These are phyloP conservation scores for Lasioglossum villosulum DNA, from an alignment of 2,888 invertebrate genomes.

Conservation along the genomic window DNA sequence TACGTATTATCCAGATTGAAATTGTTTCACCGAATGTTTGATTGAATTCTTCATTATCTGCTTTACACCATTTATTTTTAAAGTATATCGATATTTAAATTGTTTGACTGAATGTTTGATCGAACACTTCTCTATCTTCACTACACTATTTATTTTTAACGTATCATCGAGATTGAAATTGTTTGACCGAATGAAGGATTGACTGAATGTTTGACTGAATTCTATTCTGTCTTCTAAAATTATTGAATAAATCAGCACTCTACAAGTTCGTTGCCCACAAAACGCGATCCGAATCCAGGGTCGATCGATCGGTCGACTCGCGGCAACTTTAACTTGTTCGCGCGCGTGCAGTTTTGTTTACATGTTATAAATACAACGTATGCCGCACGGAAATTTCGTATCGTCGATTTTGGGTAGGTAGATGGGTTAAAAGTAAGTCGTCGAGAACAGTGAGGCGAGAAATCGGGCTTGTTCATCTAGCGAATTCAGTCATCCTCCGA, in stretches of 20 bases:
- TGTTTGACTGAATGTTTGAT: no score
- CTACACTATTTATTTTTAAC: no score
- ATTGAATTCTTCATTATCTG: no score
- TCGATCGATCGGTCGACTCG: slow-evolving; percentile 46
- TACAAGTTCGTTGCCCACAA: background rate
- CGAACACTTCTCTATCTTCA: no score
- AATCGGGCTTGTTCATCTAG: slow-evolving; percentile 5
- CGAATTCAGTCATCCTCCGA: background rate
- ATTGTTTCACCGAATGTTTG: background rate
- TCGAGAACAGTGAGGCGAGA: slow-evolving; percentile 15
- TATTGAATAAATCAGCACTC: background rate
- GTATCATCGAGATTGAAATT: no score
- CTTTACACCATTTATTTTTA: no score
- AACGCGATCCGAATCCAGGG: background rate
- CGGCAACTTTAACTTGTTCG: slow-evolving; percentile 59
- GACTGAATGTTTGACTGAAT: no score
- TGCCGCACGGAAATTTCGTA: slow-evolving; percentile 55
- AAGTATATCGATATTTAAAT: no score
- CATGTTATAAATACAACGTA: slow-evolving; percentile 37
- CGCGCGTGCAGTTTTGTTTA: slow-evolving; percentile 62
- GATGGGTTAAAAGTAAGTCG: slow-evolving; percentile 34
- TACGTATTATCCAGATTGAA: background rate
- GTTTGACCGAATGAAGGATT: no score
- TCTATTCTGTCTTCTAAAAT: no score
- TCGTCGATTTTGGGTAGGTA: slow-evolving; percentile 57